These are phyloP conservation scores for Cranoglanis bouderius DNA, from an alignment of 2,113 vertebrate genomes.

Conservation along the genomic window DNA sequence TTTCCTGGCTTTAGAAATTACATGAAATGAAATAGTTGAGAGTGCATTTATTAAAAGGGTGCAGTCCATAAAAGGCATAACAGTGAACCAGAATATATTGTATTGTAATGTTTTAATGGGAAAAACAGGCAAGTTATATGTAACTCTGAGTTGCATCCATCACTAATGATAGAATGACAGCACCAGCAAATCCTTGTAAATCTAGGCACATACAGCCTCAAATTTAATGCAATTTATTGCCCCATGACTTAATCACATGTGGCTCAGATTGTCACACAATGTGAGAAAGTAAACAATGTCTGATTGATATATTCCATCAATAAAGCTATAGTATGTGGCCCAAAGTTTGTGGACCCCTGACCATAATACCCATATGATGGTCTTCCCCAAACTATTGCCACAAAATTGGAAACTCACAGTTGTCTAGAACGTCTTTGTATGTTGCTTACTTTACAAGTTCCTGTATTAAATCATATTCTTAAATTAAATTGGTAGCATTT, in stretches of 20 bases:
- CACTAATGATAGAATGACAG: background rate
- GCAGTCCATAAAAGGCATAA: background rate
- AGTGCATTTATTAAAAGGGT: background rate
- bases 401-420: background rate
- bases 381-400: background rate
- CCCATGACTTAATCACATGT: background rate
- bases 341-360: background rate
- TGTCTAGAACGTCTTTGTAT: background rate
- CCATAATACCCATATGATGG: background rate
- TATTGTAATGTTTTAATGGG: background rate
- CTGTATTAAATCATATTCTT: background rate
- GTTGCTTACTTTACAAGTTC: background rate
- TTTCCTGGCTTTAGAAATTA: background rate
- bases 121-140: background rate
- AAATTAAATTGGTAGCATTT: background rate
- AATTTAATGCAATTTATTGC: background rate
- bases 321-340: background rate
- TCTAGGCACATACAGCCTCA: background rate
- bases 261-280: background rate
- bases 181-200: background rate
- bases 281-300: background rate
- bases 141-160: background rate
- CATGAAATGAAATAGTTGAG: background rate
- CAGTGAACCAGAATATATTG: background rate
- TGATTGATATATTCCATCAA: background rate